Percentiles rank a stretch among this genome's conserved stretches.
phyloP scores from a whole-genome alignment of 2,888 invertebrate genomes.

The Mimas tiliae region DNA sequence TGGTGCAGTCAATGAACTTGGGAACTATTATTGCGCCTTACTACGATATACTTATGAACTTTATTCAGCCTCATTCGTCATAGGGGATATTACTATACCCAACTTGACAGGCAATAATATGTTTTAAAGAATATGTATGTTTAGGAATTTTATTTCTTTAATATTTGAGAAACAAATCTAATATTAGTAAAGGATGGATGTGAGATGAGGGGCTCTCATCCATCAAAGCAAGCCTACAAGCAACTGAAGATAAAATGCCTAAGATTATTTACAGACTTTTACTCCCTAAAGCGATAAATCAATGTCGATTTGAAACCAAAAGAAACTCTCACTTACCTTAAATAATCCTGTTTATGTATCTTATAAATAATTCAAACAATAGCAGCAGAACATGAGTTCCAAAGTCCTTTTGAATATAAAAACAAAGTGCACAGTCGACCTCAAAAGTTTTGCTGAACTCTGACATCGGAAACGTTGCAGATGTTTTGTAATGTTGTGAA shows the following conservation, averaged over 20 bases:
- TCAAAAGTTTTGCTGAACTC: neutral
- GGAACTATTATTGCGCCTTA: slow-evolving; percentile 2
- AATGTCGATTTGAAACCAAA: too few relatives aligned
- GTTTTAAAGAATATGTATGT: neutral
- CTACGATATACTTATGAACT: slow-evolving; percentile 7
- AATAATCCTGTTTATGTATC: neutral
- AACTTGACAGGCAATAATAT: neutral
- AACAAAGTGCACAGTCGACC: neutral
- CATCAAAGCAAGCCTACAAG: neutral
- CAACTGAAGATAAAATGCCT: neutral
- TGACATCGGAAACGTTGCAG: neutral
- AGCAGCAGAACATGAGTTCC: too few relatives aligned
- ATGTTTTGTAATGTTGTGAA: slow-evolving; percentile 9
- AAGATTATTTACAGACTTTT: neutral
- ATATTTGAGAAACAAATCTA: neutral
- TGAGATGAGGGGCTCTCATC: neutral
- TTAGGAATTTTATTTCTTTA: neutral
- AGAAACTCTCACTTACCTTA: too few relatives aligned
- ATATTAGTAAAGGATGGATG: neutral
- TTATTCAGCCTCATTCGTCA: neutral
- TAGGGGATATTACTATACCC: neutral
- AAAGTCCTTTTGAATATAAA: neutral
- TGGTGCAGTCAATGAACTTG: slow-evolving; percentile 22
- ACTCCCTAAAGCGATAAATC: neutral
- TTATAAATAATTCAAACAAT: neutral